Evolutionary conservation across 2,888 invertebrate species (phyloP).

Genomic region (Drosophila quasianomalipes): DNA sequence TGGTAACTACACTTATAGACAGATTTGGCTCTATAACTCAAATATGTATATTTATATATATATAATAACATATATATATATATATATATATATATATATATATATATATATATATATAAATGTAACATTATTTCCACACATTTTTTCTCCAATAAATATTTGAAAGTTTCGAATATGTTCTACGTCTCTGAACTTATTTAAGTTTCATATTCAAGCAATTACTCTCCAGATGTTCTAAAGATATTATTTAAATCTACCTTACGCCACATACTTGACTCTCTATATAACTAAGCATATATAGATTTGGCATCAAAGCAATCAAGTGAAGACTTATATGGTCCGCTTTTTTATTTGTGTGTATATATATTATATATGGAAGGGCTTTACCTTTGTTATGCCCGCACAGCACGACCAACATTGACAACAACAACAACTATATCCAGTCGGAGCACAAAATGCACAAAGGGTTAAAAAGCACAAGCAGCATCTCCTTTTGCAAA

Average conservation of each 20-base stretch:
- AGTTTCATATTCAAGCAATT: neutral
- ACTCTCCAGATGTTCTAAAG: neutral
- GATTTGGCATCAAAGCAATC: neutral
- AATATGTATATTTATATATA: no score
- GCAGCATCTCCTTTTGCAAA: slow-evolving; percentile 31
- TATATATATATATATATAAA: no score
- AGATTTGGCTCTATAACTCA: no score
- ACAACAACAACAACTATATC: slow-evolving; percentile 29
- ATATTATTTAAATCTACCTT: neutral
- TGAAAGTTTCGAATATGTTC: neutral
- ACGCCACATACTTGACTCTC: neutral
- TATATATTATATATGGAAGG: slow-evolving; percentile 20
- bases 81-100: neutral
- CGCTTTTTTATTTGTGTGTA: neutral
- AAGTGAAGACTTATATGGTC: neutral
- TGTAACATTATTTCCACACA: no score
- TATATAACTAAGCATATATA: neutral
- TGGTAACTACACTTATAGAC: no score
- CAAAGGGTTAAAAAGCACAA: slow-evolving; percentile 43
- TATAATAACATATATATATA: no score
- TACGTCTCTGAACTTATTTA: neutral
- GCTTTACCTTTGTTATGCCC: slow-evolving; percentile 7
- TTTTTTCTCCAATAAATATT: neutral
- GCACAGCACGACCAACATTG: slow-evolving; percentile 24
- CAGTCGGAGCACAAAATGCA: slow-evolving; percentile 19